Evolutionary conservation across 2,113 vertebrate genomes (phyloP).

Genomic region (Rhynchomys soricoides): DNA sequence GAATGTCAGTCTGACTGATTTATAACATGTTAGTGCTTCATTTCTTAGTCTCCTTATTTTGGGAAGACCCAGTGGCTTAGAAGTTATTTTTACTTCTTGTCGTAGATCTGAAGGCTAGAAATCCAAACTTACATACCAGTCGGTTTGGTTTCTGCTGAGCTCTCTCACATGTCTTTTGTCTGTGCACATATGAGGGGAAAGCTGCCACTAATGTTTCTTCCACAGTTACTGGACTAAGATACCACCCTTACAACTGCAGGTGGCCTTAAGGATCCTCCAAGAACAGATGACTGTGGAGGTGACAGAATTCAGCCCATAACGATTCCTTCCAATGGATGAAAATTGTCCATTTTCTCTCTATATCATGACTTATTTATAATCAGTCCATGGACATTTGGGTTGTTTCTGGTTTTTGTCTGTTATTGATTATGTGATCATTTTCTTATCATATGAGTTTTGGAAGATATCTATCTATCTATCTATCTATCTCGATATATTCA

Average conservation of each 20-base stretch:
- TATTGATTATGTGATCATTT: not conserved
- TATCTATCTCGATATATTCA: too few species aligned
- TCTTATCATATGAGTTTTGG: not conserved
- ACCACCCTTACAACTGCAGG: not conserved
- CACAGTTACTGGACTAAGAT: not conserved
- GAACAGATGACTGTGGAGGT: not conserved
- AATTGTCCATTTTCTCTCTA: not conserved
- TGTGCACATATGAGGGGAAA: not conserved
- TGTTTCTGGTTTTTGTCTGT: not conserved
- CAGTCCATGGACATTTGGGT: not conserved
- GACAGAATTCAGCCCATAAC: not conserved
- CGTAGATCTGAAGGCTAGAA: not conserved
- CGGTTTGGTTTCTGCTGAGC: not conserved
- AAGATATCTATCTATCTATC: too few species aligned
- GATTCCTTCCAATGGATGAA: not conserved
- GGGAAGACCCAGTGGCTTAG: not conserved
- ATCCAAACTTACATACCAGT: not conserved
- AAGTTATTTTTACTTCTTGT: not conserved
- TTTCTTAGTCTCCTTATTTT: not conserved
- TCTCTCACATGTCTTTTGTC: not conserved
- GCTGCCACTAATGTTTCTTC: not conserved
- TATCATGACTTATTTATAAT: not conserved
- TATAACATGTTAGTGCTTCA: not conserved
- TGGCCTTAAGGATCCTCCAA: not conserved
- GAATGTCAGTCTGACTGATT: not conserved